These are phyloP conservation scores for human DNA, from an alignment of 2,113 vertebrate genomes.

Conservation along the genomic window DNA sequence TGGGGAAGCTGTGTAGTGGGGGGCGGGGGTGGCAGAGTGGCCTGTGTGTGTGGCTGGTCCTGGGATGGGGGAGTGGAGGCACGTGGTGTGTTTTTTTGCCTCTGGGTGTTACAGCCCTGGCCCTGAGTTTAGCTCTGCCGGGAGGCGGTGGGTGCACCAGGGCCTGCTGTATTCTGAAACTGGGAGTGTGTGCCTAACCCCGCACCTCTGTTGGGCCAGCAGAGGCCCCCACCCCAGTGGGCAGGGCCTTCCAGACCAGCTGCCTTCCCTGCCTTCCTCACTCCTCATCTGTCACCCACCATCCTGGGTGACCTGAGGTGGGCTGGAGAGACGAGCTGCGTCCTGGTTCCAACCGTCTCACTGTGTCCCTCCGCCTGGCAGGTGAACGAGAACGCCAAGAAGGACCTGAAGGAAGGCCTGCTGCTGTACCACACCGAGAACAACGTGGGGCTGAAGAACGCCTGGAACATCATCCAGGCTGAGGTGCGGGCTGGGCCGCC, in stretches of 20 bases:
- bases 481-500: slow-evolving; percentile 85
- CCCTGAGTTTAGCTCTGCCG: neutral
- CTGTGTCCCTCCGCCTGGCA: slow-evolving; percentile 59
- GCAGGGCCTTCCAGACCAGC: neutral
- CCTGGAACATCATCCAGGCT: slow-evolving; percentile 99
- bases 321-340: neutral
- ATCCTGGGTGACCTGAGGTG: neutral
- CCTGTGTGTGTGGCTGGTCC: neutral
- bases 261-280: neutral
- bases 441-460: slow-evolving; percentile 96
- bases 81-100: too few species aligned
- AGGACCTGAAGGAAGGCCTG: slow-evolving; percentile 96
- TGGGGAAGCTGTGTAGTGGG: neutral
- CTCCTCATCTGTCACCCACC: too few species aligned
- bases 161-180: neutral
- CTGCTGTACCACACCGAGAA: slow-evolving; percentile 96
- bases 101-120: neutral
- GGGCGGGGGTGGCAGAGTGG: too few species aligned
- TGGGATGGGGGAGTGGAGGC: too few species aligned
- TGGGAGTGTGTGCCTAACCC: too few species aligned
- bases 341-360: neutral
- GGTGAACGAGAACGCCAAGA: slow-evolving; percentile 96
- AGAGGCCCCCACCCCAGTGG: neutral
- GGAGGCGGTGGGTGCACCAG: neutral
- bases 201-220: too few species aligned